Percentiles rank a stretch among this genome's conserved stretches.
These are phyloP conservation scores for Acanthococcus lagerstroemiae DNA, from an alignment of 2,888 invertebrate genomes.

Conservation along the genomic window DNA sequence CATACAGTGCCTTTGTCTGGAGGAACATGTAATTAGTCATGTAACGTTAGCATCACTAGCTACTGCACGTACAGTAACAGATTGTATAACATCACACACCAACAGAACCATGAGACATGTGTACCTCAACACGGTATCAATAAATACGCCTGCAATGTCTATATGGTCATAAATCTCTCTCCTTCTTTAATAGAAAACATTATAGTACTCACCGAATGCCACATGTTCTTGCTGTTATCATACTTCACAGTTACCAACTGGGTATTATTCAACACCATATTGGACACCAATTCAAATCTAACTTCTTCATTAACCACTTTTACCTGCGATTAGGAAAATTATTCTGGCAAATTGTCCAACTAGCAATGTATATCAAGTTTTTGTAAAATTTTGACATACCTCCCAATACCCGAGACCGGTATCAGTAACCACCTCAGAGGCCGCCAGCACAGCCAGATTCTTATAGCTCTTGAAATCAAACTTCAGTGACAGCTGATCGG, in stretches of 20 bases:
- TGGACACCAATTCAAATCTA: slow-evolving; percentile 67
- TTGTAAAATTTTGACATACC: slow-evolving; percentile 46
- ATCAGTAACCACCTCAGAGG: slow-evolving; percentile 63
- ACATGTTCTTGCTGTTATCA: slow-evolving; percentile 58
- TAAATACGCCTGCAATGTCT: too few species aligned
- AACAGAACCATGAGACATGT: too few species aligned
- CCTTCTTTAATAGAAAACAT: background rate
- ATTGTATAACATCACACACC: too few species aligned
- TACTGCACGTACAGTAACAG: too few species aligned
- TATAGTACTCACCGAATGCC: slow-evolving; percentile 54
- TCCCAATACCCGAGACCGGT: slow-evolving; percentile 67
- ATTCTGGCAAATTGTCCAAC: background rate
- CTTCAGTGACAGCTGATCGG: slow-evolving; percentile 59
- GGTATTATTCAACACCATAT: slow-evolving; percentile 64
- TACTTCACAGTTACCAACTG: slow-evolving; percentile 71
- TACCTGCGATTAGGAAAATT: slow-evolving; percentile 46
- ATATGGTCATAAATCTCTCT: too few species aligned
- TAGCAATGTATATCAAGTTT: background rate
- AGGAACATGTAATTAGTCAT: too few species aligned
- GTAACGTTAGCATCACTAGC: too few species aligned
- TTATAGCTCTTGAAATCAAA: slow-evolving; percentile 81
- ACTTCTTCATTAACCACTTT: slow-evolving; percentile 75
- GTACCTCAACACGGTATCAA: too few species aligned
- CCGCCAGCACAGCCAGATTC: slow-evolving; percentile 72
- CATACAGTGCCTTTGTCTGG: too few species aligned